Conservation (phyloP, 2,113 vertebrate species). For the Columbina picui region DNA sequence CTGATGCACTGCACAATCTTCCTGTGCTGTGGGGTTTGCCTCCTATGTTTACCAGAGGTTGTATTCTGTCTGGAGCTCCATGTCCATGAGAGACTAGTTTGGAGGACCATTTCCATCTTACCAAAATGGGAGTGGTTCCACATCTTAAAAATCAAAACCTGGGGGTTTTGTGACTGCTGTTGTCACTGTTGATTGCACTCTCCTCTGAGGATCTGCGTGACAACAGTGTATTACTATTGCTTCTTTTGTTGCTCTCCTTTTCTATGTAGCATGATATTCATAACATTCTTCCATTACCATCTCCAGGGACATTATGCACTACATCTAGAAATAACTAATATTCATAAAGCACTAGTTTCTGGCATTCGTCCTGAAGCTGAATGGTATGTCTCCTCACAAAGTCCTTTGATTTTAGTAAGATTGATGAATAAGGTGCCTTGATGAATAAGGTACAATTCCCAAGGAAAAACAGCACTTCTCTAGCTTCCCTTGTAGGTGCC, state of each 20-base stretch:
- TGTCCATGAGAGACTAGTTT: neutral
- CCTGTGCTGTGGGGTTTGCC: neutral
- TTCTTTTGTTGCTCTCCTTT: neutral
- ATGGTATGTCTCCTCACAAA: neutral
- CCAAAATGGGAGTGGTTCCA: neutral
- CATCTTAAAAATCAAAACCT: neutral
- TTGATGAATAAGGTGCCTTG: neutral
- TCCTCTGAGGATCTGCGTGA: neutral
- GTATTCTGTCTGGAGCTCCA: neutral
- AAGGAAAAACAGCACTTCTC: neutral
- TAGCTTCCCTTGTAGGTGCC: conserved; percentile 8
- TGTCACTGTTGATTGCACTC: neutral
- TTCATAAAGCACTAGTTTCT: neutral
- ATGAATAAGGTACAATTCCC: conserved; percentile 22
- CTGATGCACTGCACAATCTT: neutral
- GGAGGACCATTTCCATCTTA: neutral
- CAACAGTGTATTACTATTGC: neutral
- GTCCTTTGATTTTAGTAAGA: neutral
- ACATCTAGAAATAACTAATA: neutral
- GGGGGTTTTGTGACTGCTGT: neutral
- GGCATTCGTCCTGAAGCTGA: neutral
- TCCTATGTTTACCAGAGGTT: neutral
- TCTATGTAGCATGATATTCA: neutral
- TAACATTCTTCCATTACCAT: neutral
- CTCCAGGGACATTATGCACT: neutral